A percentile compares a stretch with the other conserved stretches of the same genome.
Evolutionary conservation across 2,888 invertebrate genomes (phyloP).

Genomic region (Gastrophysa polygoni): DNA sequence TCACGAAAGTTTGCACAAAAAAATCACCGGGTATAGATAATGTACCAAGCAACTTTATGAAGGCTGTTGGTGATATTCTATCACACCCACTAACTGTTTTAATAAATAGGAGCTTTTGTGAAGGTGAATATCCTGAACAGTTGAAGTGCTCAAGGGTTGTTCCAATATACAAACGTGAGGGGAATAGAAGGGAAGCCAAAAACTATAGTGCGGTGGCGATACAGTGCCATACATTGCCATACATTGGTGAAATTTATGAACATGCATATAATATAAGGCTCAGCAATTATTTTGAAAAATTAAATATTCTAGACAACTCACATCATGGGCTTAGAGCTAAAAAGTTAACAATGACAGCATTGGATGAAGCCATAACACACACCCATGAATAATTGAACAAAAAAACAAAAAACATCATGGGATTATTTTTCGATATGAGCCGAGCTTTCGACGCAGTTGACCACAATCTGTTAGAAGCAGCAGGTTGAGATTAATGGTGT

Average conservation of each 20-base stretch:
- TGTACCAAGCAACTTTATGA: constrained; percentile 4
- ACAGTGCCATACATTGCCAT: too few relatives aligned
- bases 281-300: constrained; percentile 11
- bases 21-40: constrained; percentile 12
- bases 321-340: background rate
- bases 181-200: constrained; percentile 1
- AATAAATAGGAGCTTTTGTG: constrained; percentile 4
- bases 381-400: background rate
- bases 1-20: constrained; percentile 1
- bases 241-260: constrained; percentile 8
- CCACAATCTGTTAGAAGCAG: background rate
- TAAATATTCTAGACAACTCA: constrained; percentile 4
- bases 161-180: constrained; percentile 7
- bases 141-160: constrained; percentile 4
- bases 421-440: constrained; percentile 9
- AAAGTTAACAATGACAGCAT: background rate
- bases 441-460: background rate
- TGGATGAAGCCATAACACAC: constrained; percentile 7
- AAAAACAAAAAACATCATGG: constrained; percentile 1
- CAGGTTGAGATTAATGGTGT: background rate
- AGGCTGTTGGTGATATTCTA: constrained; percentile 5
- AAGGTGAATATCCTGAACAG: constrained; percentile 9
- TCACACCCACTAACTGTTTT: background rate
- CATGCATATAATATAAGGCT: constrained; percentile 9
- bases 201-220: background rate